Evolutionary conservation across 2,888 invertebrate species (phyloP), one percentile per base, ranked within the genome.

Genomic region (Habrosyne pyritoides): DNA sequence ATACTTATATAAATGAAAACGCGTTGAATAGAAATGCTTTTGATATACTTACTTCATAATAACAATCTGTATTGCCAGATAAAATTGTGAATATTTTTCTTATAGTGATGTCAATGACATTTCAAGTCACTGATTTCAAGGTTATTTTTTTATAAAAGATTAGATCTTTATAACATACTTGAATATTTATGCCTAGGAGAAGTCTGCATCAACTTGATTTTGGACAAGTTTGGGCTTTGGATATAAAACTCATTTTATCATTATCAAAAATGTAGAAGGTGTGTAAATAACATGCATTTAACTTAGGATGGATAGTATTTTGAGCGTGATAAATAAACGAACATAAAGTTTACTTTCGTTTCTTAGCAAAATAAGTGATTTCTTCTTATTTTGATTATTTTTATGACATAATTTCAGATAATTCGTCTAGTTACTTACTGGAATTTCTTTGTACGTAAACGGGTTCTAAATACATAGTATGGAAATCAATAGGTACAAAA

Each of bases 31-130:
- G 76, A 79, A 86, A 87, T 84, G 86, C 86, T 89, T 89, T 89
- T 86, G 84, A 88, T 84, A 86, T 86, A 85, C 79, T 85, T 86
- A 85, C 79, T 85, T 86, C 84, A 84, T 84, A 84, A 81, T 79
- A 79, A 84, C 84, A 86, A 90, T 92, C 92, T 92, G 92, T 91
- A 91, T 92, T 92, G 92, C 92, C 92, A 92, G 91, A 91, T 92
- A 92, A 90, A 91, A 89, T 89, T 91, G 89, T 91, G 90, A 91
- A 91, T 91, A 91, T 91, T 92, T 92, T 92, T 90, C 90, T 89
- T 91, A n/a, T n/a, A 84, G 82, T 86, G 84, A 87, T 89, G 89
- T 89, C 88, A 86, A 87, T 91, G 91, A 87, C 88, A 88, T 89
- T 90, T 87, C 84, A 86, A 81, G 89, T 91, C 91, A 86, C 89